phyloP scores from a whole-genome alignment of 2,113 vertebrate genomes.

The Pavo muticus region DNA sequence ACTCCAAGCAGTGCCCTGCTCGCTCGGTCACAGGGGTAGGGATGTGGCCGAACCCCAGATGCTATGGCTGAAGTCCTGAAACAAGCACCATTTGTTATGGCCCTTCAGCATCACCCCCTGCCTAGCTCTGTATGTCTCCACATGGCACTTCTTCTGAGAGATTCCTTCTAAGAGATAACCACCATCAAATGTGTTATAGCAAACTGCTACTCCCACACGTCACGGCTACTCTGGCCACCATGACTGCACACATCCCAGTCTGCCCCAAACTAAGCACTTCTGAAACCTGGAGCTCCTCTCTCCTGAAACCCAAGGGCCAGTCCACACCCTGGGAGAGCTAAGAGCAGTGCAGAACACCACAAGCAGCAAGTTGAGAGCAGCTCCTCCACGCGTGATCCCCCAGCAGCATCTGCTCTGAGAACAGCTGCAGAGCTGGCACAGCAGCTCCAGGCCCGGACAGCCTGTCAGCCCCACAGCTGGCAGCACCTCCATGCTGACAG shows the following conservation, averaged over 20 bases:
- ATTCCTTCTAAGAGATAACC: neutral
- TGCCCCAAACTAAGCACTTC: neutral
- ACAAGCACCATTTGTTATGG: neutral
- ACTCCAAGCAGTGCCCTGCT: neutral
- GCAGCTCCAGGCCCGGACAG: neutral
- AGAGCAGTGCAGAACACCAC: neutral
- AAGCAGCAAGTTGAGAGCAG: neutral
- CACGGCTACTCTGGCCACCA: neutral
- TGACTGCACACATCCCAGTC: fast-evolving
- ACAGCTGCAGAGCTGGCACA: neutral
- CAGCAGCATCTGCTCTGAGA: neutral
- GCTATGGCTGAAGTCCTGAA: neutral
- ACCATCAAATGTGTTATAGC: neutral
- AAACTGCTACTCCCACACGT: neutral
- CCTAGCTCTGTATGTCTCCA: neutral
- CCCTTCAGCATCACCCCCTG: neutral
- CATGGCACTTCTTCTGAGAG: neutral
- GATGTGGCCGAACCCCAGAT: neutral
- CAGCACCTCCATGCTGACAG: fast-evolving
- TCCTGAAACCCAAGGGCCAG: neutral
- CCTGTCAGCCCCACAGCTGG: neutral
- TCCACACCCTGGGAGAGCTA: neutral
- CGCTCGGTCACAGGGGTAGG: neutral
- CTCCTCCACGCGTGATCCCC: neutral
- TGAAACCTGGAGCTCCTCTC: neutral